phyloP scores from a whole-genome alignment of 2,888 invertebrate species.

The Papilio demoleus region DNA sequence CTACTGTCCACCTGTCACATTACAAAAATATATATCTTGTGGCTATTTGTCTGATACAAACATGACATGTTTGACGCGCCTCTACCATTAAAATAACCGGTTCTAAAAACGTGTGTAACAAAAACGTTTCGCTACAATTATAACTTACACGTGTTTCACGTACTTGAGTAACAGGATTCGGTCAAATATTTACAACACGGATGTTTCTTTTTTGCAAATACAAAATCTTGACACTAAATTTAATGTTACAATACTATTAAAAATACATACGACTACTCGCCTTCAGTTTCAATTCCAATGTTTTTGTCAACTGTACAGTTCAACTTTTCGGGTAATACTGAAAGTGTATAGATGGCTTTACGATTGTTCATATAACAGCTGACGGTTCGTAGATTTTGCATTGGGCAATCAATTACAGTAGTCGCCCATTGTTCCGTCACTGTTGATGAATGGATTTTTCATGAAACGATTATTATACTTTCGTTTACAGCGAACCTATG shows the following conservation, averaged over 20 bases:
- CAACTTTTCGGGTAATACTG: no score
- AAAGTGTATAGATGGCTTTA: no score
- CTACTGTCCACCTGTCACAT: neutral
- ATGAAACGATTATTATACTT: constrained; percentile 40
- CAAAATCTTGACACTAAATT: no score
- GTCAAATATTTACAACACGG: neutral
- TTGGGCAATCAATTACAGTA: constrained; percentile 38
- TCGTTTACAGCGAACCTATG: neutral
- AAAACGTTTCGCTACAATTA: constrained; percentile 3
- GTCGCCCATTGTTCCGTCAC: constrained; percentile 40
- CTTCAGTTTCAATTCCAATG: no score
- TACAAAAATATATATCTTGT: neutral
- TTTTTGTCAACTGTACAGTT: no score
- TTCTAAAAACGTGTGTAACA: constrained; percentile 51
- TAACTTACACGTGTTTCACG: constrained; percentile 2
- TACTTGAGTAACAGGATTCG: constrained; percentile 15
- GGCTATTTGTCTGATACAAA: neutral
- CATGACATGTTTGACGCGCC: constrained; percentile 53
- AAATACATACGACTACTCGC: no score
- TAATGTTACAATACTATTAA: no score
- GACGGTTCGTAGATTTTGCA: neutral
- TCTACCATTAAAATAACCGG: constrained; percentile 59
- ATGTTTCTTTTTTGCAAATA: no score
- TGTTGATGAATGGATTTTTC: constrained; percentile 43
- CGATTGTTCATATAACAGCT: constrained; percentile 4